Evolutionary conservation across 2,113 vertebrate species (phyloP).

Genomic region (Odobenus rosmarus): DNA sequence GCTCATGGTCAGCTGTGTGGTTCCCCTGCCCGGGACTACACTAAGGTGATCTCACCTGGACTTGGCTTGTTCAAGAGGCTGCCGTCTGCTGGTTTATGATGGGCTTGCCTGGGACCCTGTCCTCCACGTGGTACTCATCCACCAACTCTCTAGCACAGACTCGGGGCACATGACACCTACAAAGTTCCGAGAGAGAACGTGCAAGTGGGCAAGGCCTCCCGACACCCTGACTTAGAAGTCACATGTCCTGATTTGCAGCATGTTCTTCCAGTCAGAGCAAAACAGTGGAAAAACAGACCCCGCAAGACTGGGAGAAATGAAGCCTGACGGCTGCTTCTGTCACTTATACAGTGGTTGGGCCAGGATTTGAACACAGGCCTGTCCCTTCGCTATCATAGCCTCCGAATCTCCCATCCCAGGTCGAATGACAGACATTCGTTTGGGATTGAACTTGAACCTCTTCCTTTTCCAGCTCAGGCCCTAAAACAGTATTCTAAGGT

Average conservation of each 20-base stretch:
- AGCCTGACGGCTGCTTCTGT: rapidly evolving
- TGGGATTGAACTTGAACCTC: too few species aligned
- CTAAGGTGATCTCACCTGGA: not conserved
- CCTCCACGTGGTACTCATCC: rapidly evolving
- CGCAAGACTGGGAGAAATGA: rapidly evolving
- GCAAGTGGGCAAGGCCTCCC: not conserved
- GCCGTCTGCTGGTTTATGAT: not conserved
- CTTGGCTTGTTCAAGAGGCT: not conserved
- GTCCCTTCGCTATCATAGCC: rapidly evolving
- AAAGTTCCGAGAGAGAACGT: not conserved
- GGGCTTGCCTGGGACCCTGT: not conserved
- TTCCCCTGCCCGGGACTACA: not conserved
- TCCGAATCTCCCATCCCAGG: not conserved
- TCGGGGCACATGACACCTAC: rapidly evolving
- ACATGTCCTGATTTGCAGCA: not conserved
- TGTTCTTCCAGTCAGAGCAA: not conserved
- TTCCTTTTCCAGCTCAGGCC: not conserved
- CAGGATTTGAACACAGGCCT: not conserved
- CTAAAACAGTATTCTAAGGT: not conserved
- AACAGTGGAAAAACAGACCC: not conserved
- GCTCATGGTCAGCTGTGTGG: rapidly evolving
- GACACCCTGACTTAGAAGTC: not conserved
- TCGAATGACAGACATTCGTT: rapidly evolving
- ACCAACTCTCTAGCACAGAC: rapidly evolving
- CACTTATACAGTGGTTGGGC: not conserved